Base-by-base conservation (phyloP, 2,888 invertebrate species). In the Lithophane leautieri region DNA sequence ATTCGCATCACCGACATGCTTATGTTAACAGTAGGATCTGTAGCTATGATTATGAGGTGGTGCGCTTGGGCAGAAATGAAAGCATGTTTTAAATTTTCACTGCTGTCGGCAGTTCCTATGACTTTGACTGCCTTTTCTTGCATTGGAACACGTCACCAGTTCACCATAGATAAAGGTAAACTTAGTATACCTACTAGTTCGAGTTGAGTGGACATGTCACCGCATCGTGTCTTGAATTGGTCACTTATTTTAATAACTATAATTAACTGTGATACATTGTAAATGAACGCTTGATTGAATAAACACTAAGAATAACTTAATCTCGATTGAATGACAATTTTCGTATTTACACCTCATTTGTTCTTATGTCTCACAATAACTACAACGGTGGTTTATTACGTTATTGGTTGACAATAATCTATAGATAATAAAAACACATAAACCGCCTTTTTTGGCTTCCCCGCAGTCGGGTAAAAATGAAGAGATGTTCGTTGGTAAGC, bases 331-430 rank as follows among this genome's bases (percentile, higher is more conserved):
- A 78, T 58, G 25, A 9, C 22, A 71, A 84, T 82, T 71, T 61
- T 80, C 68, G 7, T 66, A 79, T 84, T 82, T 71, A 84, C 84
- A 84, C 69, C 34, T 69, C 25, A 54, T 44, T 34, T 40, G 8
- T 50, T 44, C 47, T 66, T 65, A 72, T 47, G n/a, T 42, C 6
- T 66, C 34, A 12, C n/a, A 56, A 47, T 70, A 54, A 40, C 6
- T 52, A 25, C 34, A 40, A 19, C 28, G 3, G 16, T 71, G 25
- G 25, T 52, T 75, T 58, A 69, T 69, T 61, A 40, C n/a, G 40
- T 69, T 63, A 54, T 50, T 74, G n/a, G 14, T 47, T 58, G 14
- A 11, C 1, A 52, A 52, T 25, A 61, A 52, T 47, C 34, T 34
- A 0, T 34, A 34, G 0, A n/a, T n/a, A 34, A 6, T 34, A 34